Base-by-base conservation (phyloP, 2,797 vertebrate species). In the Pangasius mekongensis region DNA sequence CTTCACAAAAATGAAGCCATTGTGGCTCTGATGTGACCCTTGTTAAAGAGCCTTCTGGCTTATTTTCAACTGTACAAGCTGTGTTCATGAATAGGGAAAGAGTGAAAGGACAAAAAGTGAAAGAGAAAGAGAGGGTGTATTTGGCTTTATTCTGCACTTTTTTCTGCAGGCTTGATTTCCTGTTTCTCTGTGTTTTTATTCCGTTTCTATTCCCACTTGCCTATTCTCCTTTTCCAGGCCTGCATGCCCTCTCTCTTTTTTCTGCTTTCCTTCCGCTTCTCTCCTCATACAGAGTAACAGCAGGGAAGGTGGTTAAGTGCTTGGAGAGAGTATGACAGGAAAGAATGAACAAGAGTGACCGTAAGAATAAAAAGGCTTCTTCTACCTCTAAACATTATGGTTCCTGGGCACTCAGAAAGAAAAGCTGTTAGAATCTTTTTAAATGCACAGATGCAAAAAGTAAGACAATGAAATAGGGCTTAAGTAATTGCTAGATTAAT, bases 1-100 rank as follows among this genome's bases (percentile, higher is more conserved):
- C 0, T 7, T n/a, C 24, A 85, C 56, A 18, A 62, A 56, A 82
- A 77, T 10, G 33, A 86, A 56, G 82, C 47, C 33, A 30, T 10
- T 67, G 78, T 74, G 20, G 56, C 84, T 77, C 54, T 18, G 56
- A 49, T 67, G 83, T 90, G 85, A 88, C 67, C 64, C 54, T 62
- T 20, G 43, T 87, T 78, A 74, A 73, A 86, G 43, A 30, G 58
- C 64, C 80, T 81, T 74, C 87, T 91, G 88, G 89, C 91, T 64
- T 3, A 24, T 30, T 69, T 52, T 89, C 88, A 91, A 89, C 27
- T 84, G 88, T 84, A 86, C 81, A 74, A 30, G 71, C 86, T 36
- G n/a, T 67, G 60, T 69, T 33, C n/a, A 18, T 85, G 39, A 69
- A 36, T 52, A 27, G 58, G 5, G 58, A 60, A 60, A 60, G 58